Evolutionary conservation across 2,888 invertebrate species (phyloP).

Genomic region (Agrochola litura): DNA sequence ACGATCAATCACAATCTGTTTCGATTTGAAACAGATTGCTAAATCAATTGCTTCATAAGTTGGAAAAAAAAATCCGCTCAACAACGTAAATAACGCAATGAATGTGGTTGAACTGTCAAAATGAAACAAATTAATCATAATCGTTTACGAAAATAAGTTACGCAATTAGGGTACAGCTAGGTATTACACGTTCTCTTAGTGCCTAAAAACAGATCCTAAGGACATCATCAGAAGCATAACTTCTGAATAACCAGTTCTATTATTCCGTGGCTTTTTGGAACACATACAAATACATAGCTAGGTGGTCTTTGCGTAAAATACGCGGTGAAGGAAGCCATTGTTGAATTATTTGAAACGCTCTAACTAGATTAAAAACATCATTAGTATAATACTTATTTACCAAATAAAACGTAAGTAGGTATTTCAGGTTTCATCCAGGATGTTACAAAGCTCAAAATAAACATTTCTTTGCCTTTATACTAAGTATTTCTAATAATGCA

Average conservation of each 20-base stretch:
- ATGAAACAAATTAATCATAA: no score
- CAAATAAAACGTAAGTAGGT: slow-evolving; percentile 3
- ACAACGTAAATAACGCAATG: no score
- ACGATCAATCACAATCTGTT: no score
- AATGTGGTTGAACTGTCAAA: no score
- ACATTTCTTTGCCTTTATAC: slow-evolving; percentile 65
- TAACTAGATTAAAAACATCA: slow-evolving; percentile 5
- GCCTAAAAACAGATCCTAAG: slow-evolving; percentile 19
- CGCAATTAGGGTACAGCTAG: neutral
- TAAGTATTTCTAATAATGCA: slow-evolving; percentile 81
- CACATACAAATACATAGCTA: slow-evolving; percentile 16
- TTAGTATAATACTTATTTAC: neutral
- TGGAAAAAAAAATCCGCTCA: no score
- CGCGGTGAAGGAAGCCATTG: neutral
- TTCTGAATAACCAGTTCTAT: slow-evolving; percentile 37
- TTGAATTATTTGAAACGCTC: neutral
- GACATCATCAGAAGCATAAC: slow-evolving; percentile 16
- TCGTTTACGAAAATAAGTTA: no score
- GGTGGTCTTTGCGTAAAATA: slow-evolving; percentile 14
- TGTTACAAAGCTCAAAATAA: slow-evolving; percentile 24
- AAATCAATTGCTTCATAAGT: no score
- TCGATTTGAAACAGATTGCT: no score
- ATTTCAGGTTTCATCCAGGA: slow-evolving; percentile 29
- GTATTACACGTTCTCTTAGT: slow-evolving; percentile 10
- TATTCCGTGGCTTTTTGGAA: slow-evolving; percentile 8